Evolutionary conservation across 1,140 invertebrate genomes (phyloP), one percentile per base, ranked within the genome.

Genomic region (Vanessa tameamea): DNA sequence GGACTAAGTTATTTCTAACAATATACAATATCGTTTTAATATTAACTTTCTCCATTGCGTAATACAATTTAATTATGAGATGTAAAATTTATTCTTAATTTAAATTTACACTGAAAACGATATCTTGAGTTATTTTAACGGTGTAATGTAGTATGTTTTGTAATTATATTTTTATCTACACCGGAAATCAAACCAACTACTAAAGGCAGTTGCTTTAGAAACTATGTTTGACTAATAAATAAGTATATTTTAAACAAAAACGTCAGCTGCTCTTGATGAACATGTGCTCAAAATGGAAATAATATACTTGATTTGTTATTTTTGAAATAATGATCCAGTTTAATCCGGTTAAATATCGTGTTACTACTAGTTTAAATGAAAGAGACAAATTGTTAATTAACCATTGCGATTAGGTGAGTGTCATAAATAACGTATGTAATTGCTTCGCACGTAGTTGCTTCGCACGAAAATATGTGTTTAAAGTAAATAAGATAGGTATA

Each of bases 101-200:
- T 23, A 12, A 57, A 57, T 26, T 23, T 20, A 15, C n/a, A 55
- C 16, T 23, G 16, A 57, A 57, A 57, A 57, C 12, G 23, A 57
- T 20, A 57, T 20, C 16, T 57, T 23, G 37, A 43, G 37, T 43
- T 43, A 43, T 55, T 20, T 57, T 53, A 53, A 57, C 16, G 8
- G 53, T 57, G n/a, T 57, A 26, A 57, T 57, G 8, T 23, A 57
- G 20, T 57, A 57, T 26, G 1, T 57, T 57, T 23, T 61, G 13
- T 37, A 61, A 61, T 37, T 61, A 61, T 31, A 31, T 26, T 61
- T 26, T 31, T 67, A 68, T 68, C 66, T n/a, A 3, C 4, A 43
- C 66, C 66, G 66, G 66, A 68, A 68, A 68, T 68, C 66, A 43
- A 53, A 68, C 50, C 48, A 53, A 47, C 63, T 64, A 47, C 64